phyloP scores from a whole-genome alignment of 2,888 invertebrate genomes.

The Drosophila gaucha region DNA sequence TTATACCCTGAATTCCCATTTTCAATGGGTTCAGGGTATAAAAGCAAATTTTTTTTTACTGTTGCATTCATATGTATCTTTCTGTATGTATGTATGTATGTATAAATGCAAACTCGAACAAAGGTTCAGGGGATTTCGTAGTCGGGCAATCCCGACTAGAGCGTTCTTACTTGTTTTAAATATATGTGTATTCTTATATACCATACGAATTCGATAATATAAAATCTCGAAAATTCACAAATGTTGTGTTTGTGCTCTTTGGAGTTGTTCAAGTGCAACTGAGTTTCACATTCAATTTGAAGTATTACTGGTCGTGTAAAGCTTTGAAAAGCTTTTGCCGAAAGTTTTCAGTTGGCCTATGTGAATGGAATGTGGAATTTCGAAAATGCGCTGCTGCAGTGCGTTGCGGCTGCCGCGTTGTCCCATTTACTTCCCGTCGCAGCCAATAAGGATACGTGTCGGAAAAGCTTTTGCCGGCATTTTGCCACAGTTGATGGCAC shows the following conservation, averaged over 20 bases:
- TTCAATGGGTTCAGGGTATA: no score
- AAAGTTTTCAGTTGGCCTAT: constrained; percentile 31
- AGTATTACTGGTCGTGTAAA: constrained; percentile 1
- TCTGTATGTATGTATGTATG: no score
- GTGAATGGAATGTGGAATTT: constrained; percentile 56
- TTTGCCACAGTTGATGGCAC: constrained; percentile 23
- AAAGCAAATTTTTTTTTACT: no score
- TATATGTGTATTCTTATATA: no score
- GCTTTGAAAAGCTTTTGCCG: constrained; percentile 22
- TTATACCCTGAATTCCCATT: no score
- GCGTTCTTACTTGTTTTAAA: no score
- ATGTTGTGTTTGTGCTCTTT: neutral
- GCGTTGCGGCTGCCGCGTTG: constrained; percentile 47
- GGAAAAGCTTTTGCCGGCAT: constrained; percentile 60
- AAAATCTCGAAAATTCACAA: no score
- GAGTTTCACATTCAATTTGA: neutral
- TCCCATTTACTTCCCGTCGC: constrained; percentile 57
- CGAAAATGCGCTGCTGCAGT: constrained; percentile 69
- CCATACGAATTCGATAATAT: no score
- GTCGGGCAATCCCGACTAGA: no score
- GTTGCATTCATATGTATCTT: no score
- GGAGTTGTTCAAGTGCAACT: neutral
- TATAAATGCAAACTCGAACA: no score
- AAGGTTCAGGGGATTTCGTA: no score
- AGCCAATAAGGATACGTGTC: constrained; percentile 1